Conservation (phyloP, 2,888 invertebrate genomes). For the Allacma fusca region DNA sequence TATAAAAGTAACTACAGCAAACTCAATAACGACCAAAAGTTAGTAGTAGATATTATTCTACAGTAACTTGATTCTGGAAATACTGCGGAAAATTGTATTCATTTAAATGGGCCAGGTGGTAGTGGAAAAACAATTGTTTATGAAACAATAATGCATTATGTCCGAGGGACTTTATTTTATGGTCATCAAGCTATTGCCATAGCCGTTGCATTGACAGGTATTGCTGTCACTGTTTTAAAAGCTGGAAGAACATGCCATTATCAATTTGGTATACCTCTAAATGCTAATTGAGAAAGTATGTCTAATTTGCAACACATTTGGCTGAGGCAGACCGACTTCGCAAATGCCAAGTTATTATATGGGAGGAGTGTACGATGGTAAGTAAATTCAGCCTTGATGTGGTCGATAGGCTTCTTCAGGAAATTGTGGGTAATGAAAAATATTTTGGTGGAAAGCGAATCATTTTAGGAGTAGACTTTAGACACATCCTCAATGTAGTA, state of each 20-base stretch:
- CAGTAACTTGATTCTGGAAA: slow-evolving; percentile 57
- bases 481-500: slow-evolving; percentile 51
- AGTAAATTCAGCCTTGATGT: too few relatives aligned
- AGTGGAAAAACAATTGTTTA: slow-evolving; percentile 64
- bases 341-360: too few relatives aligned
- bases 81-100: neutral
- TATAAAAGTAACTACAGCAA: neutral
- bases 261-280: slow-evolving; percentile 62
- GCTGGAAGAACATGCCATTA: slow-evolving; percentile 64
- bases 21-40: neutral
- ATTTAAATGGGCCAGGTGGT: too few relatives aligned
- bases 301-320: slow-evolving; percentile 27
- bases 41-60: neutral
- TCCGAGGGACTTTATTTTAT: slow-evolving; percentile 45
- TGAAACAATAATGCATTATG: slow-evolving; percentile 41
- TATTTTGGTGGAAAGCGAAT: slow-evolving; percentile 48
- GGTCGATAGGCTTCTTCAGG: too few relatives aligned
- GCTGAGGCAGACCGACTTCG: slow-evolving; percentile 2
- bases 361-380: too few relatives aligned
- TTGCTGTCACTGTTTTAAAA: slow-evolving; percentile 62
- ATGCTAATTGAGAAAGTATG: slow-evolving; percentile 21
- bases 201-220: slow-evolving; percentile 62
- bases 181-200: slow-evolving; percentile 43
- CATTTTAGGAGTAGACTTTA: slow-evolving; percentile 56
- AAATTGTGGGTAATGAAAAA: too few relatives aligned